phyloP scores from a whole-genome alignment of 2,113 vertebrate species.

The Trochalopteron elliotii region DNA sequence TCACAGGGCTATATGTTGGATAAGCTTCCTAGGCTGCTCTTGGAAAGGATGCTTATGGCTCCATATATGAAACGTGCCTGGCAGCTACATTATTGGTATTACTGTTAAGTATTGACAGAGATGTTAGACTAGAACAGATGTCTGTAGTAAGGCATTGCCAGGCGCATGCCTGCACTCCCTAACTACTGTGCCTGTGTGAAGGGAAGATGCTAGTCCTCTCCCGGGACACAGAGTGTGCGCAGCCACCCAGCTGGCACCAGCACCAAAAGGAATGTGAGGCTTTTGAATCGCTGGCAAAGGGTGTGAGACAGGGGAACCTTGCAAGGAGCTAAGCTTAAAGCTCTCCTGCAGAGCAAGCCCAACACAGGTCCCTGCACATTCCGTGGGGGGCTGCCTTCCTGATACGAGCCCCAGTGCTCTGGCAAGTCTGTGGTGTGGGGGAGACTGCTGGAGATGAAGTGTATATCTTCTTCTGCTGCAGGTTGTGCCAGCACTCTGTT shows the following conservation, averaged over 20 bases:
- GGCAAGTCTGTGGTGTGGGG: rapidly evolving
- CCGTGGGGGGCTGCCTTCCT: neutral
- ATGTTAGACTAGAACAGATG: neutral
- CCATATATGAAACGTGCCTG: neutral
- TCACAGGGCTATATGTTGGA: neutral
- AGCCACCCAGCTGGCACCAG: rapidly evolving
- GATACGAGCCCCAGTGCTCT: rapidly evolving
- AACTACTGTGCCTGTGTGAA: rapidly evolving
- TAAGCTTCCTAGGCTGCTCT: neutral
- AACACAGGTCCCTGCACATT: neutral
- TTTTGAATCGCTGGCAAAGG: neutral
- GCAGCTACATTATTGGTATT: neutral
- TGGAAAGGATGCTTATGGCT: neutral
- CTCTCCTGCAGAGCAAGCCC: neutral
- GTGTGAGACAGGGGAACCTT: rapidly evolving
- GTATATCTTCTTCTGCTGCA: neutral
- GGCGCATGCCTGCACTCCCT: neutral
- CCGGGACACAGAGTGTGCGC: rapidly evolving
- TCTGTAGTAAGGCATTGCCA: neutral
- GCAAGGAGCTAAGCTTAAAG: neutral
- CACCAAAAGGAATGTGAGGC: rapidly evolving
- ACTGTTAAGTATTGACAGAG: neutral
- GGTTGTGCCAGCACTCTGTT: neutral
- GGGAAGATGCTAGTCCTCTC: neutral
- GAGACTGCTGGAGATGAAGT: neutral